Evolutionary conservation across 2,888 invertebrate species (phyloP), one percentile per base, ranked within the genome.

Genomic region (Drosophila differens): DNA sequence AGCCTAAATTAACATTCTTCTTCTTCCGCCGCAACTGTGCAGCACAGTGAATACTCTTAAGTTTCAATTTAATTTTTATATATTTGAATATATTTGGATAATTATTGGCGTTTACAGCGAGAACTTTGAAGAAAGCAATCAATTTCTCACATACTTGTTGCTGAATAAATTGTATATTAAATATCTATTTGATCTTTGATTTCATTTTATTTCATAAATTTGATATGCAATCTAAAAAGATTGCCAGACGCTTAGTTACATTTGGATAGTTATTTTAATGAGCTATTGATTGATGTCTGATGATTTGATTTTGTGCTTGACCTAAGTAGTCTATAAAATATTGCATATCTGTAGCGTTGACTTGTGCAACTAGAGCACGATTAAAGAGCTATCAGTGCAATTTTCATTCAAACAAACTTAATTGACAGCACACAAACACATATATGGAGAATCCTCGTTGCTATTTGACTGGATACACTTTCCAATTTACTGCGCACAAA

Each of bases 401-500:
- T 63, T 66, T 62, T 68, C 51, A 47, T 65, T 67, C 28, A 73
- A 64, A 58, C 52, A 61, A 69, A 61, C 61, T 67, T 76, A 73
- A 64, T 47, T 73, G 52, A 39, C 69, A 53, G 22, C 47, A 47
- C 19, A 55, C 37, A 51, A 19, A 44, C 10, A 60, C 4, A 49
- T 44, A 12, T 22, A 3, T 12, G 22, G 33, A 44, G 12, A 52
- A 14, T 41, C n/a, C 28, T 41, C 30, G 60, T 37, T 39, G 49
- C 73, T 60, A 57, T 62, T 41, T 41, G 35, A 28, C 57, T 67
- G 35, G 68, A 49, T 54, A 47, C 30, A 22, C 19, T 66, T 49
- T 57, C 52, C 81, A 85, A 81, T 75, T 83, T 76, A 59, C 52
- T 55, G 51, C 39, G 39, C 44, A 68, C 51, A 77, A 78, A 83